Evolutionary conservation across 2,888 invertebrate genomes (phyloP).

Genomic region (Gryllus longicercus): DNA sequence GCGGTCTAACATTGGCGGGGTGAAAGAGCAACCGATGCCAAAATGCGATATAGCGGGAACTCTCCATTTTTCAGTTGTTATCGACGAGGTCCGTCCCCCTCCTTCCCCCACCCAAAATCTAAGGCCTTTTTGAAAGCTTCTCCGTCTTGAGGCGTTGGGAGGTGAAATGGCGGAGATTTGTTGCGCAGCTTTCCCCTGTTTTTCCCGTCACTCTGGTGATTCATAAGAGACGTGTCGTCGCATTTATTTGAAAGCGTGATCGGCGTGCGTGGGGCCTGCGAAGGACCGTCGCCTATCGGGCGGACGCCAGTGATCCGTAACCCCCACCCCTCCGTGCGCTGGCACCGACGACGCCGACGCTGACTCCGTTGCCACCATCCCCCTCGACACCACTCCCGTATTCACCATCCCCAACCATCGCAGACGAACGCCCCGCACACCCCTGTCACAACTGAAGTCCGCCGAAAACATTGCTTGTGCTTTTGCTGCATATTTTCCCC

Average conservation of each 20-base stretch:
- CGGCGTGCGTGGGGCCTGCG: background rate
- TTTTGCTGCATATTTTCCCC: no score
- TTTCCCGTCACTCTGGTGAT: background rate
- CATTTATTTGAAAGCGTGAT: background rate
- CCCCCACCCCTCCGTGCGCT: background rate
- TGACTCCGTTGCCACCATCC: no score
- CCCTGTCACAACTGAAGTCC: no score
- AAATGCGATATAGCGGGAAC: background rate
- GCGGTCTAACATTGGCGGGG: background rate
- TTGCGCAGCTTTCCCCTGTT: conserved; percentile 4
- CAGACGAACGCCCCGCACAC: no score
- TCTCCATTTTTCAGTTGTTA: conserved; percentile 7
- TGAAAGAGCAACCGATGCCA: background rate
- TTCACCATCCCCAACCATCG: no score
- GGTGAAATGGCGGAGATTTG: conserved; percentile 11
- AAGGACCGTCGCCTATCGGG: background rate
- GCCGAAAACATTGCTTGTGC: no score
- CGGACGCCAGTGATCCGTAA: background rate
- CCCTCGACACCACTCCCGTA: no score
- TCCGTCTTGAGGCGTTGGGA: conserved; percentile 17
- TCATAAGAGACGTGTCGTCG: background rate
- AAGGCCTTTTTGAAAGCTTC: background rate
- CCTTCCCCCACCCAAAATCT: background rate
- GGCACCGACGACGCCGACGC: no score
- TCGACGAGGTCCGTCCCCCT: background rate